These are phyloP conservation scores for Dysidea cf. avara DNA, from an alignment of 37 sponge, comb jelly and placozoan species.

Conservation along the genomic window DNA sequence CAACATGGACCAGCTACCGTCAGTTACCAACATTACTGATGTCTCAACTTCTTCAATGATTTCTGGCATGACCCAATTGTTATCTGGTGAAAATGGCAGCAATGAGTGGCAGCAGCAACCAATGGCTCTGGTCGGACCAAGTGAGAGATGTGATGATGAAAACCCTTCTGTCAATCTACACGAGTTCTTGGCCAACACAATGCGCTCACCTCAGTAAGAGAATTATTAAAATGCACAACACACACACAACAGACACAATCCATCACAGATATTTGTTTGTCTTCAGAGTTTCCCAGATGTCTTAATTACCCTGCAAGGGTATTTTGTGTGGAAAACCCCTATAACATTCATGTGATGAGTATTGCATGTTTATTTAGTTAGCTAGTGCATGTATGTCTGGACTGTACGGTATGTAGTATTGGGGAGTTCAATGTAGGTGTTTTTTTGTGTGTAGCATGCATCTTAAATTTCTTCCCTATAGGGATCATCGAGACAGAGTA, in stretches of 20 bases:
- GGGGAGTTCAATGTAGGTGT: too few relatives aligned
- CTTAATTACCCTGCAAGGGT: background rate
- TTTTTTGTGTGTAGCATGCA: background rate
- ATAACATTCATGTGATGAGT: too few relatives aligned
- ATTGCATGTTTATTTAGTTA: too few relatives aligned
- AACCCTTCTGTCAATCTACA: constrained; percentile 83
- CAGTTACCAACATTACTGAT: background rate
- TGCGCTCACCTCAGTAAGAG: constrained; percentile 61
- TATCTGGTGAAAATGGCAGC: background rate
- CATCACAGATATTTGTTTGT: too few relatives aligned
- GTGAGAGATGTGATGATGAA: constrained; percentile 58
- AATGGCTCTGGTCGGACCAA: background rate
- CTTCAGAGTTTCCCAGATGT: too few relatives aligned
- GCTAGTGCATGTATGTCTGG: too few relatives aligned
- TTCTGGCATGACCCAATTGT: background rate
- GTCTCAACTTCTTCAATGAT: background rate
- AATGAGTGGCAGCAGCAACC: background rate
- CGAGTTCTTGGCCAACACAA: constrained; percentile 67
- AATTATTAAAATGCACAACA: too few relatives aligned
- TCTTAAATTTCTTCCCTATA: background rate
- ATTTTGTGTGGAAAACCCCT: too few relatives aligned
- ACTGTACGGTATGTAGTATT: too few relatives aligned
- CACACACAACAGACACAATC: too few relatives aligned
- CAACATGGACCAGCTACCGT: background rate
- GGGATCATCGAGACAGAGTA: constrained; percentile 33